These are phyloP conservation scores for Drosophila niveifrons DNA, from an alignment of 2,888 invertebrate species.

Conservation along the genomic window DNA sequence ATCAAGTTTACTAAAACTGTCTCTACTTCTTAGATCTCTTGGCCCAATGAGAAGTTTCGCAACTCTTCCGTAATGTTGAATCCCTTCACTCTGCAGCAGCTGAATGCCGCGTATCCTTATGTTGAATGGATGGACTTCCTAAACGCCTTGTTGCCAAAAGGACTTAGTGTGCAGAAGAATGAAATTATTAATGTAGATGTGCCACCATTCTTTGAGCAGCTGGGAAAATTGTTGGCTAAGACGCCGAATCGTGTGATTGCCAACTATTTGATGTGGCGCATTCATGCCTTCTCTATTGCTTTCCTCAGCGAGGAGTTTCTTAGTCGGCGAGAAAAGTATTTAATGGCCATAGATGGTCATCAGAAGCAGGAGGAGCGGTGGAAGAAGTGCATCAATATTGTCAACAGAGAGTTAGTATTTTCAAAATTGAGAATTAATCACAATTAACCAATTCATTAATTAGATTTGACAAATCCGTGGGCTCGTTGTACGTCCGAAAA, in stretches of 20 bases:
- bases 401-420: constrained; percentile 89
- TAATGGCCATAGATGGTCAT: constrained; percentile 92
- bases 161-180: constrained; percentile 87
- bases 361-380: constrained; percentile 94
- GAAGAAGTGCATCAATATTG: constrained; percentile 95
- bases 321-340: constrained; percentile 92
- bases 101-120: constrained; percentile 90
- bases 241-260: constrained; percentile 90
- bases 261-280: constrained; percentile 97
- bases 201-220: constrained; percentile 91
- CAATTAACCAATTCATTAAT: constrained; percentile 33
- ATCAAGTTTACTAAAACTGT: not conserved
- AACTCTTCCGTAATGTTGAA: constrained; percentile 96
- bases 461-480: constrained; percentile 91
- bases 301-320: constrained; percentile 93
- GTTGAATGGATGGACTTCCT: constrained; percentile 89
- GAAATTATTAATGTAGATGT: constrained; percentile 95
- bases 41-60: constrained; percentile 95
- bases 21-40: constrained; percentile 88
- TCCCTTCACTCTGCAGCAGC: constrained; percentile 92
- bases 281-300: constrained; percentile 92
- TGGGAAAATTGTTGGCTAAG: constrained; percentile 88
- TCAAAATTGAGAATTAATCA: not conserved
- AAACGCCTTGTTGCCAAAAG: constrained; percentile 91
- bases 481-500: constrained; percentile 94